phyloP scores from a whole-genome alignment of 2,888 invertebrate genomes.

The Girardia tigrina region DNA sequence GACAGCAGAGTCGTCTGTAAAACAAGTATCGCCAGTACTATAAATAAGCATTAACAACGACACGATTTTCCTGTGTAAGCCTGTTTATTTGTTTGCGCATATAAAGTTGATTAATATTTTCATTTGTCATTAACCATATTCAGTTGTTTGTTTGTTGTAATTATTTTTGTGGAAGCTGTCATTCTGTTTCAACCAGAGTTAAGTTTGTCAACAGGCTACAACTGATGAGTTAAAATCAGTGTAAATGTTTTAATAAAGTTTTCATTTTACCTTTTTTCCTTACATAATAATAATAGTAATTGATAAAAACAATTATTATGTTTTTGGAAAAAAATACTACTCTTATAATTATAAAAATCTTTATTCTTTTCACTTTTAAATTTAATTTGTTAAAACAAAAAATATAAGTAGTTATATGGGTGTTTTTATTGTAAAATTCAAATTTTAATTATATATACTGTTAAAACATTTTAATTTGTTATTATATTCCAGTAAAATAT shows the following conservation, averaged over 20 bases:
- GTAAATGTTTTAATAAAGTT: not conserved
- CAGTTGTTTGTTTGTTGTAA: conserved; percentile 18
- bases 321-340: not conserved
- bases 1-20: not conserved
- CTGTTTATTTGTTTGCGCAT: conserved; percentile 20
- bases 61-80: conserved; percentile 20
- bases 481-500: no score
- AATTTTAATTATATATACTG: not conserved
- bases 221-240: conserved; percentile 14
- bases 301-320: not conserved
- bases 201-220: conserved; percentile 23
- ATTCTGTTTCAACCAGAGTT: conserved; percentile 20
- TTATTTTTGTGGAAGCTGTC: conserved; percentile 23
- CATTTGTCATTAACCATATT: conserved; percentile 23
- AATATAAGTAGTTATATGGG: not conserved
- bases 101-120: conserved; percentile 23
- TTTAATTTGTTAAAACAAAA: not conserved
- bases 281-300: no score
- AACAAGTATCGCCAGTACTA: conserved; percentile 7
- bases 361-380: not conserved
- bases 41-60: conserved; percentile 1
- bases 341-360: not conserved
- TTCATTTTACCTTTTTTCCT: not conserved
- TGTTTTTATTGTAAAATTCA: not conserved
- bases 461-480: no score